These are phyloP conservation scores for Ischnus inquisitorius DNA, from an alignment of 2,888 invertebrate genomes.

Conservation along the genomic window DNA sequence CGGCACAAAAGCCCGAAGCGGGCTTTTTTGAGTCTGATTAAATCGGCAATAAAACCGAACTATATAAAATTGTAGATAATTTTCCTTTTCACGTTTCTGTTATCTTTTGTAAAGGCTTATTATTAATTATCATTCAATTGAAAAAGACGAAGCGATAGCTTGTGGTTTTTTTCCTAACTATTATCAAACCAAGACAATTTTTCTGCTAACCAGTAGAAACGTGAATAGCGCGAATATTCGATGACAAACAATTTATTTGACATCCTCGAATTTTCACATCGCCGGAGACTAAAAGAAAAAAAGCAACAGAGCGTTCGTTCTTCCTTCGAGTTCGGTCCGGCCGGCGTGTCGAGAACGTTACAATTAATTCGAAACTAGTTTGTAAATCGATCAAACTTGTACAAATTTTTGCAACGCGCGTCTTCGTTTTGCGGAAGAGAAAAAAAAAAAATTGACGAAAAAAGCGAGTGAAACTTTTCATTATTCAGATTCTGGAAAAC, in stretches of 20 bases:
- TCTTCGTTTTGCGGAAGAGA: slow-evolving; percentile 39
- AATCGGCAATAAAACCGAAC: no score
- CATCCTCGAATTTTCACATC: background rate
- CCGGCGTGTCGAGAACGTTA: slow-evolving; percentile 48
- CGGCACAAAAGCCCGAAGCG: no score
- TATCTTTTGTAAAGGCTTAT: no score
- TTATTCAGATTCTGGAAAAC: slow-evolving; percentile 18
- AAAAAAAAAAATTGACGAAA: background rate
- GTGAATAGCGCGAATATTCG: background rate
- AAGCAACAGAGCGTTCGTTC: slow-evolving; percentile 43
- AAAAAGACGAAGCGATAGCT: background rate
- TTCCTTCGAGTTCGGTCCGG: slow-evolving; percentile 49
- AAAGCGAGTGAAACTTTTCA: slow-evolving; percentile 12
- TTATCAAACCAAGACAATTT: no score
- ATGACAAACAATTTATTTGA: background rate
- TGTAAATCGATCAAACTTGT: slow-evolving; percentile 59
- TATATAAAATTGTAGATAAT: no score
- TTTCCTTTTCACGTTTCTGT: background rate
- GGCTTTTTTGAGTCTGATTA: no score
- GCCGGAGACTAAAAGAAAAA: slow-evolving; percentile 1
- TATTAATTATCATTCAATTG: no score
- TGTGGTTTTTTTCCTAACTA: background rate
- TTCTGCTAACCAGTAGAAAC: background rate
- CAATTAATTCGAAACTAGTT: slow-evolving; percentile 57
- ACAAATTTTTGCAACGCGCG: slow-evolving; percentile 63